These are phyloP conservation scores for Nebria ingens DNA, from an alignment of 1,140 invertebrate genomes.

Conservation along the genomic window DNA sequence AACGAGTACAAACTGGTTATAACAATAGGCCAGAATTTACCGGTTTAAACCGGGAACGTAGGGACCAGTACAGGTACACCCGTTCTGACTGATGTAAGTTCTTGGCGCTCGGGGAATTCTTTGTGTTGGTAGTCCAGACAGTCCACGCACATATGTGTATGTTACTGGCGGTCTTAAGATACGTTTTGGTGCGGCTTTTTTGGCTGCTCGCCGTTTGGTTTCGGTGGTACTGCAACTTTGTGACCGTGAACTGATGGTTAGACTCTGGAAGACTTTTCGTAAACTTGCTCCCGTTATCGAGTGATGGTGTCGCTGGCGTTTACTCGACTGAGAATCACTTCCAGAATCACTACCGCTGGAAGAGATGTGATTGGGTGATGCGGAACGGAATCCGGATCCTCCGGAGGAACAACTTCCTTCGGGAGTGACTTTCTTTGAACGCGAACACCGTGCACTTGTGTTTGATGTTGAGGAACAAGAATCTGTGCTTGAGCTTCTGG, in stretches of 20 bases:
- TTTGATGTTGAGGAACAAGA: slow-evolving; percentile 44
- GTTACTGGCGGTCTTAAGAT: slow-evolving; percentile 62
- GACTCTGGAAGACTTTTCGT: slow-evolving; percentile 56
- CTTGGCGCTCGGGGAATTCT: slow-evolving; percentile 50
- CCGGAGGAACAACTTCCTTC: slow-evolving; percentile 18
- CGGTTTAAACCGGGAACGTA: slow-evolving; percentile 31
- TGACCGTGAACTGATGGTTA: slow-evolving; percentile 49
- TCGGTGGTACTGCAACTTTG: slow-evolving; percentile 47
- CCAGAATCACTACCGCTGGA: slow-evolving; percentile 17
- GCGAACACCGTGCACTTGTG: slow-evolving; percentile 34
- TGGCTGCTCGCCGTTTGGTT: slow-evolving; percentile 28
- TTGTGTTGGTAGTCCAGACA: slow-evolving; percentile 68
- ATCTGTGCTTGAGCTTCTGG: slow-evolving; percentile 44
- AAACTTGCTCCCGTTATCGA: slow-evolving; percentile 48
- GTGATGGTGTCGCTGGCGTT: slow-evolving; percentile 45
- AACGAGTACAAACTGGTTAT: no score
- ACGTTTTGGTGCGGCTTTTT: slow-evolving; percentile 52
- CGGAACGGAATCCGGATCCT: slow-evolving; percentile 36
- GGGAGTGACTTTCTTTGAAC: slow-evolving; percentile 29
- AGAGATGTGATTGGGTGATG: slow-evolving; percentile 44
- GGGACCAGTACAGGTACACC: slow-evolving; percentile 28
- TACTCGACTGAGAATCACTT: slow-evolving; percentile 26
- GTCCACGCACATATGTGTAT: slow-evolving; percentile 65
- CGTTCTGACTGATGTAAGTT: slow-evolving; percentile 27
- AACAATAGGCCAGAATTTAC: slow-evolving; percentile 22